Evolutionary conservation across 2,113 vertebrate genomes (phyloP).

Genomic region (Odocoileus hemionus): DNA sequence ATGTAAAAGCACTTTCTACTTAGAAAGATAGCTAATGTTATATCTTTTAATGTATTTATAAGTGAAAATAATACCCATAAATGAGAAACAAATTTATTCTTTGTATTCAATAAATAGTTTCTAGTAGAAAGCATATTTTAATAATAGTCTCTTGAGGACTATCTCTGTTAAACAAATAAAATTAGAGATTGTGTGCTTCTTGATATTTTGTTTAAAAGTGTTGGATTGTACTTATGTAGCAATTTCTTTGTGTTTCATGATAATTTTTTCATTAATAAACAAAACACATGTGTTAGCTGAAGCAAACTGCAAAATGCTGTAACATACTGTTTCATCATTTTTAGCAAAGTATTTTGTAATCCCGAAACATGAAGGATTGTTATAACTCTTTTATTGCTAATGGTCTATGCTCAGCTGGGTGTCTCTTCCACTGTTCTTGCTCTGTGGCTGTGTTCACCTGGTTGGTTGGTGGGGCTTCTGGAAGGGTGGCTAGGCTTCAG

Average conservation of each 20-base stretch:
- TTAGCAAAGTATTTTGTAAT: not conserved
- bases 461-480: not conserved
- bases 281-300: not conserved
- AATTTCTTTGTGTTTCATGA: not conserved
- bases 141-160: not conserved
- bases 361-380: not conserved
- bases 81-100: not conserved
- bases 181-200: not conserved
- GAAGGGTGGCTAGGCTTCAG: not conserved
- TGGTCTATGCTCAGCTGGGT: not conserved
- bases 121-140: not conserved
- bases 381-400: not conserved
- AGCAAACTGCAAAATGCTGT: not conserved
- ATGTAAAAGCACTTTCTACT: not conserved
- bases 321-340: not conserved
- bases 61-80: constrained; percentile 1
- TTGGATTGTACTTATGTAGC: not conserved
- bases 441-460: not conserved
- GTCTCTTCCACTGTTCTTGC: not conserved
- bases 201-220: not conserved
- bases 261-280: not conserved
- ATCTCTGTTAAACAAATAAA: not conserved
- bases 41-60: not conserved
- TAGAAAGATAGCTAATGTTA: not conserved
- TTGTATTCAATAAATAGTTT: constrained; percentile 11